Evolutionary conservation across 2,888 invertebrate genomes (phyloP), one percentile per base, ranked within the genome.

Genomic region (Selenia dentaria): DNA sequence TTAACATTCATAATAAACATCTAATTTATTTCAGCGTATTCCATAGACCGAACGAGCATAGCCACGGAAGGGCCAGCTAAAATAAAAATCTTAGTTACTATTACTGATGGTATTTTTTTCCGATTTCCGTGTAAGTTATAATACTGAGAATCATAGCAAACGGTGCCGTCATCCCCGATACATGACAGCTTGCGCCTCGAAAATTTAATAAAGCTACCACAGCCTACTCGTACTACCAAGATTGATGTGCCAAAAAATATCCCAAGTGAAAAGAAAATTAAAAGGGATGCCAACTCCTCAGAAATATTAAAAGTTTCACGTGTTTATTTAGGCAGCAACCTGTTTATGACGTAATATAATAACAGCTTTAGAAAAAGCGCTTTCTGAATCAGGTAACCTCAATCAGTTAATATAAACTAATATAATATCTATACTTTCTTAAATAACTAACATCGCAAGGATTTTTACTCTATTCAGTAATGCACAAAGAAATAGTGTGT

Each of bases 171-270:
- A 70, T 66, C 65, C 64, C 72, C 67, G 66, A 76, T 75, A 73
- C 69, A 70, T 65, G 69, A 65, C 67, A 59, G 67, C 59, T 58
- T 65, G 62, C 63, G 74, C 70, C 74, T 72, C 64, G 62, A 65
- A 73, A 81, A 83, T 86, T 86, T 87, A 87, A 87, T 87, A 87
- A 84, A 85, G 82, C 64, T 62, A 67, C 62, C 57, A 61, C 70
- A 68, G 70, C 74, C 67, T 64, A 66, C 59, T 60, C 67, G 65
- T 62, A 62, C 62, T 65, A 67, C 69, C 54, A 82, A 84, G 86
- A 87, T 87, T 86, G 85, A 87, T 86, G 84, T 74, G 66, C 57
- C 65, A 54, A 70, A 75, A 51, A 70, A 71, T 71, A 73, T 62
- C 64, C 62, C 65, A 57, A 64, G 67, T 59, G 64, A 69, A 66